These are phyloP conservation scores for Brachypodius melanocephalos DNA, from an alignment of 2,113 vertebrate genomes.

Conservation along the genomic window DNA sequence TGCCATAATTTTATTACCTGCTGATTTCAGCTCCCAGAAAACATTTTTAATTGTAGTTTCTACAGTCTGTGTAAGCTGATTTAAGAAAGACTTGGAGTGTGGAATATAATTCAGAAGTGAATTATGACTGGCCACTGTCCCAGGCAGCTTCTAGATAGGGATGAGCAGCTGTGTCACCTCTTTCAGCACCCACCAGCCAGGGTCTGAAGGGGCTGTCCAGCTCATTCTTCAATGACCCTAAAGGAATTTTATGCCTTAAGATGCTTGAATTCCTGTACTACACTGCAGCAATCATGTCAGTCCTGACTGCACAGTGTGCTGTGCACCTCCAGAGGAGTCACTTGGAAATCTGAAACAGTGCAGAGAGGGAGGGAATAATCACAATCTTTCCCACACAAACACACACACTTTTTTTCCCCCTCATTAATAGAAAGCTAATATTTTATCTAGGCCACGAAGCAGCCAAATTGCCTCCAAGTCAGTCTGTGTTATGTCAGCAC, in stretches of 20 bases:
- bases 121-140: not conserved
- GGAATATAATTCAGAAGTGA: not conserved
- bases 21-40: not conserved
- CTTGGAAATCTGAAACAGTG: not conserved
- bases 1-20: not conserved
- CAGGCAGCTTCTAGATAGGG: not conserved
- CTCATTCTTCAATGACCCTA: not conserved
- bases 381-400: not conserved
- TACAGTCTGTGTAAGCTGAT: not conserved
- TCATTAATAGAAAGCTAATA: not conserved
- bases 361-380: not conserved
- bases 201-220: not conserved
- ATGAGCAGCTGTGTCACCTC: not conserved
- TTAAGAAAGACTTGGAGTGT: not conserved
- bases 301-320: not conserved
- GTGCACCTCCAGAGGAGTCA: not conserved
- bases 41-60: not conserved
- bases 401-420: not conserved
- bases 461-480: not conserved
- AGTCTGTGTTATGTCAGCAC: not conserved
- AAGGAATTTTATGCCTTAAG: not conserved
- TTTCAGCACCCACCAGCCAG: not conserved
- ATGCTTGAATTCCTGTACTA: not conserved
- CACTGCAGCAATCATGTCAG: not conserved
- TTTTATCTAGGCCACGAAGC: not conserved